Evolutionary conservation across 2,888 invertebrate species (phyloP).

Genomic region (Dryocosmus kuriphilus): DNA sequence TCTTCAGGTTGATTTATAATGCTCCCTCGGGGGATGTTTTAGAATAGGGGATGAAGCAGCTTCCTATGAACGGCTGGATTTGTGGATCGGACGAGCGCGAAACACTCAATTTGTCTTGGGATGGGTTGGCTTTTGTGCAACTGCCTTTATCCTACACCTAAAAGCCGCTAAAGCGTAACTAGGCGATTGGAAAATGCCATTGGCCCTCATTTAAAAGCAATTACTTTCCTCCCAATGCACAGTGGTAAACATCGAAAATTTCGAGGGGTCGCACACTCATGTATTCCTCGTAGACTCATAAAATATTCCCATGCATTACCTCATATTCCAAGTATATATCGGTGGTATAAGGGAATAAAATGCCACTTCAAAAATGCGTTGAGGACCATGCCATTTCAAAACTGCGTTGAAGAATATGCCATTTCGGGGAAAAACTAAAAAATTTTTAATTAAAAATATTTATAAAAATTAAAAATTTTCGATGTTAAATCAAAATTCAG

Average conservation of each 20-base stretch:
- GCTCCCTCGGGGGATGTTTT: background rate
- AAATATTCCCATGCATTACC: too few relatives aligned
- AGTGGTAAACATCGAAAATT: conserved; percentile 5
- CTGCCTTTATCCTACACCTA: background rate
- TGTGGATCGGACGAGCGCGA: background rate
- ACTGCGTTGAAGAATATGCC: too few relatives aligned
- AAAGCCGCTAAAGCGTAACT: background rate
- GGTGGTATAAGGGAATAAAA: too few relatives aligned
- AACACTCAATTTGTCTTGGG: background rate
- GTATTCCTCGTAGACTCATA: too few relatives aligned
- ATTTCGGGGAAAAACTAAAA: too few relatives aligned
- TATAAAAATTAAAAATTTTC: too few relatives aligned
- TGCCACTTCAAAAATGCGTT: too few relatives aligned
- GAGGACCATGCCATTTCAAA: too few relatives aligned
- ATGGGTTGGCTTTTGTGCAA: background rate
- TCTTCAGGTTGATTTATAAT: conserved; percentile 1
- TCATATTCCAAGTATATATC: too few relatives aligned
- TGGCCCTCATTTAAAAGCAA: background rate
- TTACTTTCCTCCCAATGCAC: conserved; percentile 8
- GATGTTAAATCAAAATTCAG: too few relatives aligned
- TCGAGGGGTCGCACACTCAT: too few relatives aligned
- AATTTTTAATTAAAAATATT: too few relatives aligned
- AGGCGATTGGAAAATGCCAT: background rate
- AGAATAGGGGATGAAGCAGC: background rate
- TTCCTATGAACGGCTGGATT: background rate